Evolutionary conservation across 2,888 invertebrate genomes (phyloP).

Genomic region (Papilio gigon): DNA sequence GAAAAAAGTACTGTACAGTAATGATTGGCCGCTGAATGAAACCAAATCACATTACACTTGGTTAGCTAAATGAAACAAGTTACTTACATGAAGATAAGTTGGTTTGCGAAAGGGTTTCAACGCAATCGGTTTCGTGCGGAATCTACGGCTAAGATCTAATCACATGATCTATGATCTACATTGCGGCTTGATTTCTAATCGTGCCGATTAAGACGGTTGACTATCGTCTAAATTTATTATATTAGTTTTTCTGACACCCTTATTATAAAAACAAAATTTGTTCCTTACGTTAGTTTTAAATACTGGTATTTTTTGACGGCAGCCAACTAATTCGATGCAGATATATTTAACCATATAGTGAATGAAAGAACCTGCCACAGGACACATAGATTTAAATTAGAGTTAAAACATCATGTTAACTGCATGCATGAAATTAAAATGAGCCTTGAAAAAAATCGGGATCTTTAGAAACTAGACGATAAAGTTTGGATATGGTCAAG

Average conservation of each 20-base stretch:
- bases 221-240: background rate
- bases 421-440: background rate
- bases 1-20: background rate
- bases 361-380: no score
- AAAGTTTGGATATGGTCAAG: background rate
- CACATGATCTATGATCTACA: conserved; percentile 20
- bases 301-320: no score
- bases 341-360: no score
- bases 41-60: background rate
- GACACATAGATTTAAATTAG: no score
- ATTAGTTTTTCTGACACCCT: background rate
- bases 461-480: background rate
- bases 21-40: background rate
- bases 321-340: no score
- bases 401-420: no score
- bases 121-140: conserved; percentile 15
- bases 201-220: no score
- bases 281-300: background rate
- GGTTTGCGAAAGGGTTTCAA: conserved; percentile 15
- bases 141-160: conserved; percentile 17
- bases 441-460: background rate
- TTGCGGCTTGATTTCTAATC: conserved; percentile 22
- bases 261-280: background rate
- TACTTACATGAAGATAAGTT: conserved; percentile 23
- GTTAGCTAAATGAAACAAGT: conserved; percentile 23